Evolutionary conservation across 2,888 invertebrate genomes (phyloP).

Genomic region (Chaitophorus viminalis): DNA sequence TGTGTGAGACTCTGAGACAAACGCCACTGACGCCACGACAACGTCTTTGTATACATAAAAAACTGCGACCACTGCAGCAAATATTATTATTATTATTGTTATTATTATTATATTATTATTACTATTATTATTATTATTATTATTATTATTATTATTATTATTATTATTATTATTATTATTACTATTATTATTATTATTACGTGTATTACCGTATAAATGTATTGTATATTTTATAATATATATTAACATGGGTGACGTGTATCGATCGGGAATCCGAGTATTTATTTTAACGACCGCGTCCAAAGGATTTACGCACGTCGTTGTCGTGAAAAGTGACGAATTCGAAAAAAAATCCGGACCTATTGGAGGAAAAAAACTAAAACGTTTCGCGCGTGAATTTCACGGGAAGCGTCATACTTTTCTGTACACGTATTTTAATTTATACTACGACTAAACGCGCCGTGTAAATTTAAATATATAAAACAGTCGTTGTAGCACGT

Average conservation of each 20-base stretch:
- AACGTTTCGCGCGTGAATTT: not conserved
- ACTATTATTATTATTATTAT: not conserved
- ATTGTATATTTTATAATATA: not conserved
- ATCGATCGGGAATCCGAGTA: not conserved
- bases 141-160: not conserved
- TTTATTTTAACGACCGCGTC: constrained; percentile 3
- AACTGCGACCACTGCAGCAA: not conserved
- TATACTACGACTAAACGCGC: not conserved
- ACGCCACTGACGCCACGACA: not conserved
- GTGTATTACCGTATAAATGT: not conserved
- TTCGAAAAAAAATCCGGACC: not conserved
- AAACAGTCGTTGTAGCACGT: not conserved
- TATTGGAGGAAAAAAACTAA: not conserved
- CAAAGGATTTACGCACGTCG: constrained; percentile 16
- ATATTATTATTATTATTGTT: no score
- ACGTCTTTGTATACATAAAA: not conserved
- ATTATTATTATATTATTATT: not conserved
- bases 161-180: not conserved
- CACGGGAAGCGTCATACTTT: not conserved
- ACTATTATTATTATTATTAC: not conserved
- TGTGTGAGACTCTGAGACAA: not conserved
- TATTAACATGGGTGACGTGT: not conserved
- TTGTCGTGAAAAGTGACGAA: constrained; percentile 2
- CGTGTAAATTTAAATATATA: not conserved
- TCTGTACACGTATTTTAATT: not conserved